phyloP scores from a whole-genome alignment of 2,113 vertebrate genomes.

The Phaethon lepturus region DNA sequence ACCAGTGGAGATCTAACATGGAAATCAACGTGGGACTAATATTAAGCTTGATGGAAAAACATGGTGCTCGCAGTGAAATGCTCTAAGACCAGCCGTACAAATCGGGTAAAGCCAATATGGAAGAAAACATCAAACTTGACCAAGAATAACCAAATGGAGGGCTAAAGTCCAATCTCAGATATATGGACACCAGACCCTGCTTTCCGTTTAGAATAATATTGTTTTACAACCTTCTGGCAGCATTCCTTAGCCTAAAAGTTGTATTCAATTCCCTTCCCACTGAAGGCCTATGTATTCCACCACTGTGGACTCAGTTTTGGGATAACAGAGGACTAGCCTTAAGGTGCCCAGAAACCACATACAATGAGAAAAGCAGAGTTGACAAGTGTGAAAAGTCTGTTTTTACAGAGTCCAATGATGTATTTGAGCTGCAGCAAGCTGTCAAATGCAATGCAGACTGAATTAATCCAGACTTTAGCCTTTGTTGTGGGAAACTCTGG shows the following conservation, averaged over 20 bases:
- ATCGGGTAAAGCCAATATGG: background rate
- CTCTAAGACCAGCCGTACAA: background rate
- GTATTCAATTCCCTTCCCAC: background rate
- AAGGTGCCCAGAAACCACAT: background rate
- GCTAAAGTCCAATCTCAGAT: background rate
- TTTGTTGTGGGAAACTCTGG: background rate
- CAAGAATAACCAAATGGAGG: conserved; percentile 3
- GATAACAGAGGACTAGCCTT: background rate
- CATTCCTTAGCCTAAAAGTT: background rate
- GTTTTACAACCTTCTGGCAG: conserved; percentile 28
- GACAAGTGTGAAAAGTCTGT: background rate
- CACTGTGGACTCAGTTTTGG: background rate
- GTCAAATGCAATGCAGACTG: background rate
- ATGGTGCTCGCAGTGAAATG: background rate
- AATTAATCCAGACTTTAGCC: background rate
- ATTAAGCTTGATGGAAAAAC: background rate
- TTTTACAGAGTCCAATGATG: background rate
- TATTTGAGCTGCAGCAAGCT: background rate
- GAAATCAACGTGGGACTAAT: background rate
- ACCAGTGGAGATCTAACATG: background rate
- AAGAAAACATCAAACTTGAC: background rate
- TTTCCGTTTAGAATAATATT: background rate
- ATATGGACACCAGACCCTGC: background rate
- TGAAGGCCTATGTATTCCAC: background rate
- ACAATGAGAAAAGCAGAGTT: background rate